phyloP scores from a whole-genome alignment of 2,797 vertebrate species.

The Cercopithecus neglectus region DNA sequence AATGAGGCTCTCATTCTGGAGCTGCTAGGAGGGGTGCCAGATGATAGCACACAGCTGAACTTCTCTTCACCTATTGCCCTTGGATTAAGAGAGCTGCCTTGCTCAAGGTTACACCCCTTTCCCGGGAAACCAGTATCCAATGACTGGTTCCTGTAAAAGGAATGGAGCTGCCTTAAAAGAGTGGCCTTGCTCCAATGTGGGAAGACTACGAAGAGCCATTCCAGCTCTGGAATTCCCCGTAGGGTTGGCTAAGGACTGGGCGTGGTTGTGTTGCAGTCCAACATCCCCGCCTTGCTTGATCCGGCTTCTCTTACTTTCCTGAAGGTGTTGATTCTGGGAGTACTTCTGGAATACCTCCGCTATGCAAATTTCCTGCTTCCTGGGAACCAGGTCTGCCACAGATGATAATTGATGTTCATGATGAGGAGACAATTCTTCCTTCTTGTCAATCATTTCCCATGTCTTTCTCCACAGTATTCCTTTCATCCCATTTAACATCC shows the following conservation, averaged over 20 bases:
- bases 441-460: neutral
- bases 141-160: neutral
- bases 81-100: neutral
- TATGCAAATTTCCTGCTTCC: neutral
- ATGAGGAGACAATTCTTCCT: neutral
- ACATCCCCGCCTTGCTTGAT: neutral
- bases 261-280: neutral
- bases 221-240: neutral
- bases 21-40: neutral
- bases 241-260: neutral
- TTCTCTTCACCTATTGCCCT: neutral
- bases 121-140: neutral
- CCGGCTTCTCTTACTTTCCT: neutral
- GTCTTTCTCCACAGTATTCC: neutral
- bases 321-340: neutral
- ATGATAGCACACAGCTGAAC: neutral
- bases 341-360: neutral
- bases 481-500: neutral
- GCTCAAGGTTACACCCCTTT: neutral
- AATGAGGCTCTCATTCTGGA: neutral
- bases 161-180: neutral
- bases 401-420: neutral
- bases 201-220: neutral
- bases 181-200: neutral
- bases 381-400: neutral